A percentile compares a stretch with the other conserved stretches of the same genome.
These are phyloP conservation scores for Sesamia nonagrioides DNA, from an alignment of 1,140 invertebrate species.

Conservation along the genomic window DNA sequence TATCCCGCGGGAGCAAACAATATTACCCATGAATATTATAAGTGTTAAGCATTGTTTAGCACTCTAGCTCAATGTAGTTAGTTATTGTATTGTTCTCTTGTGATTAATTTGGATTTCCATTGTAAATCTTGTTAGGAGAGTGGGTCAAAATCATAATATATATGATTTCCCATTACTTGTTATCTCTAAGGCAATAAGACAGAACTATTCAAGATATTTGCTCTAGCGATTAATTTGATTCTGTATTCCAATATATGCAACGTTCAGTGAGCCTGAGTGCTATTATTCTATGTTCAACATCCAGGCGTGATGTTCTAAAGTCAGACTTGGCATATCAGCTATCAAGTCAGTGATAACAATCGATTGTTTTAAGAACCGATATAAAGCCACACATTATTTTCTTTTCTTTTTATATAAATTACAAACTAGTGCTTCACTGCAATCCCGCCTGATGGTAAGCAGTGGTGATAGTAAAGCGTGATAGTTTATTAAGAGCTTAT, in stretches of 20 bases:
- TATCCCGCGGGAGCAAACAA: neutral
- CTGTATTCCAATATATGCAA: neutral
- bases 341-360: too few species aligned
- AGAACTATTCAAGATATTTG: neutral
- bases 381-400: too few species aligned
- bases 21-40: conserved; percentile 25
- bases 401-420: too few species aligned
- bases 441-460: too few species aligned
- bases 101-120: neutral
- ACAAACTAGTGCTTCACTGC: too few species aligned
- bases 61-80: neutral
- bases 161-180: too few species aligned
- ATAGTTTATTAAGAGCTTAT: too few species aligned
- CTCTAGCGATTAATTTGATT: neutral
- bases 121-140: neutral
- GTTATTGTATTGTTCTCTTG: neutral
- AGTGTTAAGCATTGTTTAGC: neutral
- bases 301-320: neutral
- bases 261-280: neutral
- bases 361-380: too few species aligned
- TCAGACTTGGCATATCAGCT: too few species aligned
- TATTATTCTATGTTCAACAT: conserved; percentile 10
- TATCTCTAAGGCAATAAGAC: neutral
- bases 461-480: too few species aligned
- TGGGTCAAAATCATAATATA: too few species aligned